Percentiles rank a stretch among this genome's conserved stretches.
Conservation (phyloP, 1,140 invertebrate genomes). For the Cydia strobilella region DNA sequence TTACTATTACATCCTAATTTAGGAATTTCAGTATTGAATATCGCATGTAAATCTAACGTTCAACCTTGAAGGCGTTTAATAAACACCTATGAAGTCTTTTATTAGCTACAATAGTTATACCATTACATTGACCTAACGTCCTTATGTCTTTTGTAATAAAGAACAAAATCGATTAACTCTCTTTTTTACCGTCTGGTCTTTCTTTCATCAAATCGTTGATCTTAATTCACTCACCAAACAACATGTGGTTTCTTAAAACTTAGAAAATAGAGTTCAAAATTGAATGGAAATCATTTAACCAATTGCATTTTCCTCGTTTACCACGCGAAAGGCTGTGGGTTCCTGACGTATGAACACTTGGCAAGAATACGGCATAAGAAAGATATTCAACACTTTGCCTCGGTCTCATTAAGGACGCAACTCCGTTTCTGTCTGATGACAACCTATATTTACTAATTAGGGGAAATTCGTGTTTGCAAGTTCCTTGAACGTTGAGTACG, state of each 20-base stretch:
- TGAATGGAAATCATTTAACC: not conserved
- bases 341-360: conserved; percentile 2
- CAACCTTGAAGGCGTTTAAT: too few relatives aligned
- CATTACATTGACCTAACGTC: not conserved
- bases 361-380: not conserved
- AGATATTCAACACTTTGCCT: conserved; percentile 9
- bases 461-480: conserved; percentile 2
- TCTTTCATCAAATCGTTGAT: not conserved
- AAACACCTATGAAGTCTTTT: not conserved
- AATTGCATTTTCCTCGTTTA: not conserved
- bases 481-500: not conserved
- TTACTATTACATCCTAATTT: too few relatives aligned
- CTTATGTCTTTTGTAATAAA: not conserved
- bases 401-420: conserved; percentile 11
- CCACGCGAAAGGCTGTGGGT: not conserved
- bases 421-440: conserved; percentile 12
- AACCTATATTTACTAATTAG: conserved; percentile 8
- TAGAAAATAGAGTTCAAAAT: not conserved
- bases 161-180: not conserved
- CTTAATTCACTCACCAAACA: not conserved
- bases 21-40: too few relatives aligned
- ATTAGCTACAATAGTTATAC: not conserved
- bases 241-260: not conserved
- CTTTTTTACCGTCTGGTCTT: not conserved
- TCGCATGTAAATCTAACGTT: not conserved